Evolutionary conservation across 2,888 invertebrate species (phyloP).

Genomic region (Macrosoma leucophasiata): DNA sequence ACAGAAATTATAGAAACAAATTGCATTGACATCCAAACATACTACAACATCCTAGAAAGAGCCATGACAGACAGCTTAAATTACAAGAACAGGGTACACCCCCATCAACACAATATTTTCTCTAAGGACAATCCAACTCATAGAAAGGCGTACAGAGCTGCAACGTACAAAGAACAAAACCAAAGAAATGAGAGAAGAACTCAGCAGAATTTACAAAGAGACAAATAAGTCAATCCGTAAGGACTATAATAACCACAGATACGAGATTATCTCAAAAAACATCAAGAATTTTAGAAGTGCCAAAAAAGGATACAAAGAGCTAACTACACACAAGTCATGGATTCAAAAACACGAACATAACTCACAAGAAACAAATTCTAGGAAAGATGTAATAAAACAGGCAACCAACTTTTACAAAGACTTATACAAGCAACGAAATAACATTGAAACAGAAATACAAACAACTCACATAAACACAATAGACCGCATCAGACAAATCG

Average conservation of each 20-base stretch:
- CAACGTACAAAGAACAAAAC: conserved; percentile 13
- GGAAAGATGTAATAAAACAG: conserved; percentile 17
- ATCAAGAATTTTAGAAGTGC: conserved; percentile 17
- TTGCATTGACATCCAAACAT: conserved; percentile 11
- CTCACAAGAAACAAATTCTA: conserved; percentile 11
- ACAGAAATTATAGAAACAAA: too few relatives aligned
- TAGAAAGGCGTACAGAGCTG: conserved; percentile 7
- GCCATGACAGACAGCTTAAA: conserved; percentile 6
- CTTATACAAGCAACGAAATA: too few relatives aligned
- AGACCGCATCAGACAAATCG: conserved; percentile 1
- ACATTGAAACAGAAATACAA: conserved; percentile 2
- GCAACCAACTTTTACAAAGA: conserved; percentile 19
- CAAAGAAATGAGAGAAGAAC: conserved; percentile 13
- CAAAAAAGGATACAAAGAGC: conserved; percentile 18
- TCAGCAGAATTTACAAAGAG: conserved; percentile 8
- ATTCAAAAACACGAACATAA: conserved; percentile 11
- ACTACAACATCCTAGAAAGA: conserved; percentile 11
- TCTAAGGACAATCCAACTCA: conserved; percentile 6
- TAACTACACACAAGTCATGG: conserved; percentile 10
- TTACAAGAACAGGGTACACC: conserved; percentile 3
- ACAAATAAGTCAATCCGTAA: conserved; percentile 9
- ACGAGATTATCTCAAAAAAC: conserved; percentile 16
- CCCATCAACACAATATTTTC: conserved; percentile 7
- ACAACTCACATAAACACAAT: background rate
- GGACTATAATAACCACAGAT: conserved; percentile 13